Base-by-base conservation (phyloP, 2,797 vertebrate species). In the Myotis daubentonii region DNA sequence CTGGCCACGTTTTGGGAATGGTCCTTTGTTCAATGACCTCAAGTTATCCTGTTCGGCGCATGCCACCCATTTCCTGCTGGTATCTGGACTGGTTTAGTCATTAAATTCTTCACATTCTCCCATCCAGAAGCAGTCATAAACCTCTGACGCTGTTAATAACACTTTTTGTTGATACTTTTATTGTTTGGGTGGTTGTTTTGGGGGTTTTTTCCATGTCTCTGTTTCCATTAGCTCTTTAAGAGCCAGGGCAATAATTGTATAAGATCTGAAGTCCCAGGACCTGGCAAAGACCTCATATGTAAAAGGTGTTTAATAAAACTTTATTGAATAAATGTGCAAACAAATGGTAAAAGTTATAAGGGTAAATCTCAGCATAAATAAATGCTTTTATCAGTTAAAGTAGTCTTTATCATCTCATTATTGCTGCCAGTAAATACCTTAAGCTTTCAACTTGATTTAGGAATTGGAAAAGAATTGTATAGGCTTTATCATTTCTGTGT, bases 401-500 rank as follows among this genome's bases (percentile, higher is more conserved):
- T 80, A 47, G 57, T 20, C 74, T 79, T 80, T 75, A 86, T 84
- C 28, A 53, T 83, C 72, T 82, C 65, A 86, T 66, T 94, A 76
- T 49, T 94, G 38, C 38, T 72, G 30, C 41, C 75, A 92, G 90
- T 89, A 95, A 96, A 89, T 93, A 94, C 33, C 87, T 87, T 76
- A 74, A 91, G 88, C 62, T 79, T 89, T 89, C 72, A 91, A 91
- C 55, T 93, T 93, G 79, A 90, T 95, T 95, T 95, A 92, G 66
- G 30, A 95, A 92, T 75, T 93, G 30, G 38, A 72, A 87, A 92
- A 78, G 44, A 95, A 65, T 68, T 94, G 57, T 72, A 88, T 9
- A 74, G 55, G 57, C 51, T 88, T 87, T 91, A 94, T 93, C 84
- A 72, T 51, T 86, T 96, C n/a, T 75, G 5, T 33, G 7, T 83